Evolutionary conservation across 2,113 vertebrate species (phyloP).

Genomic region (Micromys minutus): DNA sequence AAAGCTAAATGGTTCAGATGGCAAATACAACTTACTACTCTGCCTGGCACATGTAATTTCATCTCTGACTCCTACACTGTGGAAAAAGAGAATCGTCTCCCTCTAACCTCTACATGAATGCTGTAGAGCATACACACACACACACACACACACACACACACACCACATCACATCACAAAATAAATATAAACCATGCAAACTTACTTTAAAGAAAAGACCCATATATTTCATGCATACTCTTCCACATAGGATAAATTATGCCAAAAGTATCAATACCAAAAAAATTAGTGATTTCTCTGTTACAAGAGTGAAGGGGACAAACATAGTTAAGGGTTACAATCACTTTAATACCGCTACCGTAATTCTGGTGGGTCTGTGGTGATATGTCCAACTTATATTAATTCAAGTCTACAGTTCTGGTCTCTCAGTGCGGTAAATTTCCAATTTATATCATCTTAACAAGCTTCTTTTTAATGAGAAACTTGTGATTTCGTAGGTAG

Average conservation of each 20-base stretch:
- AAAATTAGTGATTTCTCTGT: constrained; percentile 26
- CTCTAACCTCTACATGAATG: background rate
- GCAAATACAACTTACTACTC: background rate
- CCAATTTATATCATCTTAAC: constrained; percentile 40
- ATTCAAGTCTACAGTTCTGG: constrained; percentile 8
- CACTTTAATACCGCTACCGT: background rate
- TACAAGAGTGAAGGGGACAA: constrained; percentile 3
- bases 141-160: background rate
- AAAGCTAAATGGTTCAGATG: background rate
- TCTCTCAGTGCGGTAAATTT: constrained; percentile 46
- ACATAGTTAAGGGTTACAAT: background rate
- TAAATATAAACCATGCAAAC: background rate
- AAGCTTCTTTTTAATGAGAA: constrained; percentile 49
- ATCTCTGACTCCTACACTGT: background rate
- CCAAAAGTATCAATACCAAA: background rate
- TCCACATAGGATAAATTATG: background rate
- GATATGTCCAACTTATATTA: constrained; percentile 44
- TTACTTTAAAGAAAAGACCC: background rate
- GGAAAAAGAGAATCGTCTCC: background rate
- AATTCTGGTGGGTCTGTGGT: background rate
- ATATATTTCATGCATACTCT: background rate
- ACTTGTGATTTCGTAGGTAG: constrained; percentile 37
- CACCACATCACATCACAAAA: background rate
- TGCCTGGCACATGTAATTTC: background rate
- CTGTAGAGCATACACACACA: background rate